Percentiles rank a stretch among this genome's conserved stretches.
Conservation (phyloP, 2,113 vertebrate species). For the Rissa tridactyla region DNA sequence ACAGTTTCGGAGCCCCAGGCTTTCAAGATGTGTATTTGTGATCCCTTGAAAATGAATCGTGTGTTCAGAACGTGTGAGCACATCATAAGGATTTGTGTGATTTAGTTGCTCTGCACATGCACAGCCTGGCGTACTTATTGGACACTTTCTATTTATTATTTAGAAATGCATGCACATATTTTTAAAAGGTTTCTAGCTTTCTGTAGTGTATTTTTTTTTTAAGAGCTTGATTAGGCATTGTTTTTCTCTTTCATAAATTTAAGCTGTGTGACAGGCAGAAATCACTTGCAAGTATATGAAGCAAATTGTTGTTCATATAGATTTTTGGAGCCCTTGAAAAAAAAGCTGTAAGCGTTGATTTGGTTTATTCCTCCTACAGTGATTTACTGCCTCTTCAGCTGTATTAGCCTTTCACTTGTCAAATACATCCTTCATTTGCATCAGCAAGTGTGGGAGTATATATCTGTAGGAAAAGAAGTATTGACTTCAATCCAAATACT, state of each 20-base stretch:
- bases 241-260: not conserved
- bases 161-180: not conserved
- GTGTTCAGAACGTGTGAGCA: not conserved
- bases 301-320: not conserved
- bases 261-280: not conserved
- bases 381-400: not conserved
- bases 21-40: not conserved
- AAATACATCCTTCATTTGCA: not conserved
- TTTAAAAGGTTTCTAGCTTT: not conserved
- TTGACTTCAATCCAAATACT: not conserved
- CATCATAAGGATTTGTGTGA: not conserved
- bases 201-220: not conserved
- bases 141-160: not conserved
- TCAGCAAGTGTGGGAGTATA: not conserved
- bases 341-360: not conserved
- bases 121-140: not conserved
- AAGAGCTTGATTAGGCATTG: not conserved
- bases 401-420: not conserved
- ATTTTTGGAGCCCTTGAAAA: not conserved
- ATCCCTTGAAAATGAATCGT: not conserved
- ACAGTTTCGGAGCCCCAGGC: not conserved
- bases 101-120: not conserved
- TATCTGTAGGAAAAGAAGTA: not conserved
- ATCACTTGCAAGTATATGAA: not conserved
- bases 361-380: not conserved